phyloP scores from a whole-genome alignment of 2,113 vertebrate species.

The Scytalopus superciliaris region DNA sequence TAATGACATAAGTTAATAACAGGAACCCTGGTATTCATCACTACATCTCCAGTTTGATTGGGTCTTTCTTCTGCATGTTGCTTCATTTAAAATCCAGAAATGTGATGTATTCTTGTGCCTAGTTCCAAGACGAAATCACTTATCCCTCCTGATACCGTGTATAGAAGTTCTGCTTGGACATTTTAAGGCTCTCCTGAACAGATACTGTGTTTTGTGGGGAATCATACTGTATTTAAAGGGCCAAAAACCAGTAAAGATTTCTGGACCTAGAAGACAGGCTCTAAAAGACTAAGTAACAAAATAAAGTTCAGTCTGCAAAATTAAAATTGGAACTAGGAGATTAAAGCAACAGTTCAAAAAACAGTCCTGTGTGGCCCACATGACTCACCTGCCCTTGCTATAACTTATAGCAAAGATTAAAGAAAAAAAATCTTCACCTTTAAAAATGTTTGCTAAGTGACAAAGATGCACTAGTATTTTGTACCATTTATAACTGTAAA shows the following conservation, averaged over 20 bases:
- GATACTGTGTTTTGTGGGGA: neutral
- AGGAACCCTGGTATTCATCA: neutral
- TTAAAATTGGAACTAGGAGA: neutral
- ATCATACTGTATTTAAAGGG: neutral
- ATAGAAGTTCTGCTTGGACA: neutral
- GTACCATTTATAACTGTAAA: neutral
- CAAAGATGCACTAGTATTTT: neutral
- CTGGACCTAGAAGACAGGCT: neutral
- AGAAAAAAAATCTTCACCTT: neutral
- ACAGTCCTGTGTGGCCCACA: neutral
- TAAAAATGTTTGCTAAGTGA: neutral
- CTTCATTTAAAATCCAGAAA: slow-evolving; percentile 34
- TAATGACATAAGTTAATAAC: neutral
- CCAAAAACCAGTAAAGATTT: neutral
- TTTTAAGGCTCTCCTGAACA: neutral
- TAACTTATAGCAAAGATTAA: neutral
- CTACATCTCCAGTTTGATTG: neutral
- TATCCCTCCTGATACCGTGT: neutral
- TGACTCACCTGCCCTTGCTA: neutral
- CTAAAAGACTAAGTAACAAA: neutral
- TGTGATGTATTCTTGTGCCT: neutral
- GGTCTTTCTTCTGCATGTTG: neutral
- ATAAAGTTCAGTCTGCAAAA: neutral
- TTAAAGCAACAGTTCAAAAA: neutral
- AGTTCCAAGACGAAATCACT: neutral